These are phyloP conservation scores for Cataglyphis hispanica DNA, from an alignment of 1,140 invertebrate genomes.

Conservation along the genomic window DNA sequence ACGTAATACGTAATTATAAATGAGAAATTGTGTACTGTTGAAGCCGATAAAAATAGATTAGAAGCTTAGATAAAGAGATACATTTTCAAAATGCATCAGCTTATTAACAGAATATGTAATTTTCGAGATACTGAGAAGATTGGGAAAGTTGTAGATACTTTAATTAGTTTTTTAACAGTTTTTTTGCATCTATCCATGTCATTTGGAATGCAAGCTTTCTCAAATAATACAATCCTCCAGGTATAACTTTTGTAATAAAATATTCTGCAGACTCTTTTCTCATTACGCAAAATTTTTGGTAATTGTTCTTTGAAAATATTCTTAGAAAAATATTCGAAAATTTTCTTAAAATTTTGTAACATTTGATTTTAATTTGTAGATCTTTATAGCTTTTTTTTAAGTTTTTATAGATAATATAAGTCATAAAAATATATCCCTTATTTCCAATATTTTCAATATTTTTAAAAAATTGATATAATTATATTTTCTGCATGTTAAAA, in stretches of 20 bases:
- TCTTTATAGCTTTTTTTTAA: not conserved
- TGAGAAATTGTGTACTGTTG: not conserved
- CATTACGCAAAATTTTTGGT: not conserved
- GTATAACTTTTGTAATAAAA: not conserved
- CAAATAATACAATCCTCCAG: not conserved
- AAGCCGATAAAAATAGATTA: conserved; percentile 18
- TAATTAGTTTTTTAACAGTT: not conserved
- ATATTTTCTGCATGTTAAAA: not conserved
- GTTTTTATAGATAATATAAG: not conserved
- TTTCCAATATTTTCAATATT: not conserved
- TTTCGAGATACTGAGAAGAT: not conserved
- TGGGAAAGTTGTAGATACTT: not conserved
- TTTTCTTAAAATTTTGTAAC: not conserved
- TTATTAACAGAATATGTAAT: conserved; percentile 14
- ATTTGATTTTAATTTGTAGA: not conserved
- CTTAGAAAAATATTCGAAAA: too few relatives aligned
- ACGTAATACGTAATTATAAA: not conserved
- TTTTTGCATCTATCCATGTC: not conserved
- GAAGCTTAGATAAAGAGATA: not conserved
- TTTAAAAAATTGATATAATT: conserved; percentile 1
- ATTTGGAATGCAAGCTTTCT: not conserved
- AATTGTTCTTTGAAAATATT: not conserved
- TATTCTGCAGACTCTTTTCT: not conserved
- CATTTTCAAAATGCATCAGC: not conserved
- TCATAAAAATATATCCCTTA: not conserved